These are phyloP conservation scores for Plectropomus leopardus DNA, from an alignment of 2,113 vertebrate genomes.

Conservation along the genomic window DNA sequence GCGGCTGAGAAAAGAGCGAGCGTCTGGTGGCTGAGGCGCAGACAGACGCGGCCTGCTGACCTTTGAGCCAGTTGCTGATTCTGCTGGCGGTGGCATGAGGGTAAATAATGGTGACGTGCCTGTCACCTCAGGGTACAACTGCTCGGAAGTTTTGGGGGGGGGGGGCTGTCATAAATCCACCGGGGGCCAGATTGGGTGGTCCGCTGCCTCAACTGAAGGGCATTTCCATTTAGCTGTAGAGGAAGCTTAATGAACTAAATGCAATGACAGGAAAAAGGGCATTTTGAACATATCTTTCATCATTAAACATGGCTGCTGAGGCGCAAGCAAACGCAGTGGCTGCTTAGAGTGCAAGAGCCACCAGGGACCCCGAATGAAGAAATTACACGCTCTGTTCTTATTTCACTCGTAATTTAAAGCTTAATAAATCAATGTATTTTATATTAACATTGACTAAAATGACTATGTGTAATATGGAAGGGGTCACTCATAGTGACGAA, in stretches of 20 bases:
- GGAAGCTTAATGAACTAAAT: constrained; percentile 53
- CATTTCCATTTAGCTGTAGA: constrained; percentile 51
- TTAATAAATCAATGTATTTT: constrained; percentile 37
- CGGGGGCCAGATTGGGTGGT: constrained; percentile 75
- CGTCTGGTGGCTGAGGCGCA: constrained; percentile 60
- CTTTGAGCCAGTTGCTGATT: constrained; percentile 76
- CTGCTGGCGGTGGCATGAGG: constrained; percentile 58
- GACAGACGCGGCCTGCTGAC: constrained; percentile 70
- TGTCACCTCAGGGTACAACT: constrained; percentile 78
- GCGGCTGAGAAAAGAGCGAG: constrained; percentile 54
- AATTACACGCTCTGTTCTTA: neutral
- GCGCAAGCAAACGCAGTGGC: constrained; percentile 19
- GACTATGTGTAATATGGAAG: constrained; percentile 1
- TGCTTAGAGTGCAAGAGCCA: constrained; percentile 21
- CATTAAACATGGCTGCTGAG: constrained; percentile 37
- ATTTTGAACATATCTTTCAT: constrained; percentile 26
- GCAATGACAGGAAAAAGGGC: constrained; percentile 36
- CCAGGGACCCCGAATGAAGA: constrained; percentile 26
- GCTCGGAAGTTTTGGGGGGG: constrained; percentile 48
- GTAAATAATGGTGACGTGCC: constrained; percentile 78
- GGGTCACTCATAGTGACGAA: neutral
- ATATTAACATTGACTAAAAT: constrained; percentile 32
- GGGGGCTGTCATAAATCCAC: constrained; percentile 61
- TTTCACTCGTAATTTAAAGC: constrained; percentile 38
- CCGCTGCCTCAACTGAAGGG: constrained; percentile 49